Percentiles rank a stretch among this genome's conserved stretches.
phyloP scores from a whole-genome alignment of 1,140 invertebrate species.

The Microvelia longipes region DNA sequence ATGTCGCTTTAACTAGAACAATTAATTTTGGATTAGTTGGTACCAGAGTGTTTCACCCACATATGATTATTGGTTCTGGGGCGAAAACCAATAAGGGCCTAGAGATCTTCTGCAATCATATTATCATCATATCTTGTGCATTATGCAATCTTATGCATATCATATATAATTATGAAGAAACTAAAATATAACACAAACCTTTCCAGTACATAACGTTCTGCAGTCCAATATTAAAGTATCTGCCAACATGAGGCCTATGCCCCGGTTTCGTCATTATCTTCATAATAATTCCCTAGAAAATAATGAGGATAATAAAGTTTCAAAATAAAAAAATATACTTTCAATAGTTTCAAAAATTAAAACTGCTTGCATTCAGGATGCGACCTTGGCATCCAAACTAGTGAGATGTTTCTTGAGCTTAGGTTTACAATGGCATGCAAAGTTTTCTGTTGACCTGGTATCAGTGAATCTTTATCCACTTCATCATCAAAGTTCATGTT shows the following conservation, averaged over 20 bases:
- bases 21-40: background rate
- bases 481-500: too few species aligned
- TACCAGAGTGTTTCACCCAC: background rate
- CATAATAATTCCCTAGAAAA: background rate
- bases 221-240: background rate
- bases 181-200: background rate
- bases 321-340: too few species aligned
- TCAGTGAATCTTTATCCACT: too few species aligned
- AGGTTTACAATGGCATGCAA: too few species aligned
- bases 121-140: background rate
- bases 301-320: too few species aligned
- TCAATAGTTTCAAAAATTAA: too few species aligned
- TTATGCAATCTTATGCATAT: background rate
- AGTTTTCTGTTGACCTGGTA: too few species aligned
- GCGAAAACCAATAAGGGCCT: background rate
- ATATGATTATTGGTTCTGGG: background rate
- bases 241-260: background rate
- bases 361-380: too few species aligned
- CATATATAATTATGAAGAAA: background rate
- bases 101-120: background rate
- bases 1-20: too few species aligned
- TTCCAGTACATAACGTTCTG: background rate
- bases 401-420: too few species aligned
- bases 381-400: too few species aligned
- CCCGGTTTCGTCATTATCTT: background rate